These are phyloP conservation scores for Drosophila multiciliata DNA, from an alignment of 2,888 invertebrate genomes.

Conservation along the genomic window DNA sequence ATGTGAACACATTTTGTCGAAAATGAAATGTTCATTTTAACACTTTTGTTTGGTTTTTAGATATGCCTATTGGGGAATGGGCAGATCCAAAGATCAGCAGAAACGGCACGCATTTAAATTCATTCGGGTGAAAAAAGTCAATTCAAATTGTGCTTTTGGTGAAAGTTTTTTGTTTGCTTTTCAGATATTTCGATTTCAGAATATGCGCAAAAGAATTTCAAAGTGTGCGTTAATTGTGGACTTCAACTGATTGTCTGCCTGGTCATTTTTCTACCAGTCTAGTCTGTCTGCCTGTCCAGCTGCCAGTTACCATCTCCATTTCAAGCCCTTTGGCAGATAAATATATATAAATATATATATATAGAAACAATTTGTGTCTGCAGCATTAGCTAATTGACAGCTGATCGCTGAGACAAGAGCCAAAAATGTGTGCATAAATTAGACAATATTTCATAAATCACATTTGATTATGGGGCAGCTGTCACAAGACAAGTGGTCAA, in stretches of 20 bases:
- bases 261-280: not conserved
- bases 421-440: slow-evolving; percentile 59
- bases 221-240: slow-evolving; percentile 48
- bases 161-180: slow-evolving; percentile 58
- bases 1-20: slow-evolving; percentile 69
- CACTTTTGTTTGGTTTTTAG: slow-evolving; percentile 67
- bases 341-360: not conserved
- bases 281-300: not conserved
- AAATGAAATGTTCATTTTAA: slow-evolving; percentile 70
- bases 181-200: slow-evolving; percentile 11
- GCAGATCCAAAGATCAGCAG: slow-evolving; percentile 40
- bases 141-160: slow-evolving; percentile 65
- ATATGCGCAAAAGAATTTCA: slow-evolving; percentile 33
- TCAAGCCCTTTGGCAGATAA: slow-evolving; percentile 20
- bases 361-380: slow-evolving; percentile 31
- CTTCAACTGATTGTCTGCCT: not conserved
- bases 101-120: slow-evolving; percentile 67
- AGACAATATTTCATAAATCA: slow-evolving; percentile 67
- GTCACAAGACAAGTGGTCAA: slow-evolving; percentile 46
- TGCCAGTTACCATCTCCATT: slow-evolving; percentile 17
- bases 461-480: slow-evolving; percentile 59
- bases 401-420: slow-evolving; percentile 4
- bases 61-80: slow-evolving; percentile 9
- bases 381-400: slow-evolving; percentile 71
- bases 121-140: slow-evolving; percentile 57